Base-by-base conservation (phyloP, 2,113 vertebrate genomes). In the Daboia siamensis region DNA sequence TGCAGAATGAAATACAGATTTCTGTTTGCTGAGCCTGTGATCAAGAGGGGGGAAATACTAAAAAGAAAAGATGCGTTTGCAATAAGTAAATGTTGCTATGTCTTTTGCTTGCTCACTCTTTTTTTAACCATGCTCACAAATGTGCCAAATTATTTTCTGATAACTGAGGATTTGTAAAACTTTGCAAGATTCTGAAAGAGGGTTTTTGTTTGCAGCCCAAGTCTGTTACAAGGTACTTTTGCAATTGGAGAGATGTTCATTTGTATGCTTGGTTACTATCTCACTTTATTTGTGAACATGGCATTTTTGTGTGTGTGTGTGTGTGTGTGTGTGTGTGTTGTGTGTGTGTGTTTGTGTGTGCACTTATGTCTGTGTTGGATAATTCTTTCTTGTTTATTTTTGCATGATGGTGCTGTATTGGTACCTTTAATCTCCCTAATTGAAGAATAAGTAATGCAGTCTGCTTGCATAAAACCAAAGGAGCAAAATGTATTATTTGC, bases 211-310 rank as follows among this genome's bases (percentile, higher is more conserved):
- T 85, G 44, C 26, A 84, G 91, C 87, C 87, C 54, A 56, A 29
- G 54, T 84, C 80, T 85, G 10, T 55, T 33, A 6, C 21, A 6
- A 10, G 17, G 54, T 29, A 11, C 39, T 69, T 92, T 89, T 92
- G 87, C 64, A 92, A 59, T 39, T 89, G 87, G 87, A 89, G 39
- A 80, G n/a, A 12, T 56, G 48, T 88, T 33, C 17, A 92, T 57
- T 39, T 57, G 56, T 84, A 46, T 56, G 51, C 87, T 56, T 39
- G 29, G 88, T 89, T 61, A 59, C 74, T 17, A 17, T 17, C n/a
- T 90, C 74, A 15, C 44, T 26, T 80, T 52, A n/a, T 90, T 90
- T 90, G 92, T 92, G 92, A 90, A 86, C 74, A 51, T 51, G 39
- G 87, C 9, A 39, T 87, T 57, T 80, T 13, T 88, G 33, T 56